Conservation (phyloP, 2,888 invertebrate genomes). For the Pilophorus perplexus region DNA sequence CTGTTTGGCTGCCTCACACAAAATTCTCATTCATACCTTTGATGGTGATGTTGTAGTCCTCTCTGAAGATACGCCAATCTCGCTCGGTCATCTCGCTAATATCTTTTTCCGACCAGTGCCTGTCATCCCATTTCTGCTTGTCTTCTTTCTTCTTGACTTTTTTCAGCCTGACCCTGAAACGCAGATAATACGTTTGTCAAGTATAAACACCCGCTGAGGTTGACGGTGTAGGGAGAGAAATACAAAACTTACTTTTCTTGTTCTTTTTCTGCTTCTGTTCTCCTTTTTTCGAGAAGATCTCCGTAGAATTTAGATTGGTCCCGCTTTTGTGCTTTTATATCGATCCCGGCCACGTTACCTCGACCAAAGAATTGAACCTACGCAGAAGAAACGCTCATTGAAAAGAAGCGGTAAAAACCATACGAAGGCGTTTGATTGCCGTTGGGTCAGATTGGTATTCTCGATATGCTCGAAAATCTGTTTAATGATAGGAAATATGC, state of each 20-base stretch:
- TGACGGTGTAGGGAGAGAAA: background rate
- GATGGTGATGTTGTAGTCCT: constrained; percentile 97
- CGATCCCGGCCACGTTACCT: constrained; percentile 96
- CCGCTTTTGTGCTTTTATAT: constrained; percentile 91
- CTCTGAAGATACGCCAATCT: constrained; percentile 99
- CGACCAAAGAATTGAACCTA: constrained; percentile 92
- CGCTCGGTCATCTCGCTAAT: constrained; percentile 95
- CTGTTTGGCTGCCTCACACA: too few species aligned
- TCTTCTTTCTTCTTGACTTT: constrained; percentile 94
- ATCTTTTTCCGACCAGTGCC: constrained; percentile 97
- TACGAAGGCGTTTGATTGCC: too few species aligned
- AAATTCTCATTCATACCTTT: too few species aligned
- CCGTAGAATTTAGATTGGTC: constrained; percentile 98
- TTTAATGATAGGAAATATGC: too few species aligned
- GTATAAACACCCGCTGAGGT: too few species aligned
- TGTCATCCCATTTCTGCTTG: constrained; percentile 97
- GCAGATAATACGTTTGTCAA: too few species aligned
- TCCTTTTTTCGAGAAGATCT: constrained; percentile 86
- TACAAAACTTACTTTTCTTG: constrained; percentile 49
- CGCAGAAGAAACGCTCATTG: background rate
- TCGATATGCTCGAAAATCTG: too few species aligned
- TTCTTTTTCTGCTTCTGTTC: constrained; percentile 72
- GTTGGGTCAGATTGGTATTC: too few species aligned
- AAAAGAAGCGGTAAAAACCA: too few species aligned
- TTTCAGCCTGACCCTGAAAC: constrained; percentile 68